Evolutionary conservation across 2,888 invertebrate genomes (phyloP).

Genomic region (Dynastes hyllus): DNA sequence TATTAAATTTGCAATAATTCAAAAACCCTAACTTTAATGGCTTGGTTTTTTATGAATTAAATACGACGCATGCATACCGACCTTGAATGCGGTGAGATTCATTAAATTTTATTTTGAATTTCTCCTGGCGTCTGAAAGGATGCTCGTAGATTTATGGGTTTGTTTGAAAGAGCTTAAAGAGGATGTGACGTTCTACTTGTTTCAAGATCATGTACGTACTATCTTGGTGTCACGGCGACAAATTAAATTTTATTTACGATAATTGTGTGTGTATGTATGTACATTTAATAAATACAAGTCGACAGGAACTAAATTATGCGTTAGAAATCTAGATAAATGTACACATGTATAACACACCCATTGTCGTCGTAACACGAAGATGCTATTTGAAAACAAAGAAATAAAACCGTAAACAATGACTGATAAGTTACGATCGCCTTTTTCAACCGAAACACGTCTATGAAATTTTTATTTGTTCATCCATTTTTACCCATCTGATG

Average conservation of each 20-base stretch:
- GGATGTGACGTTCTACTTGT: slow-evolving; percentile 34
- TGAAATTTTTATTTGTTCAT: neutral
- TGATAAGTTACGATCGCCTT: slow-evolving; percentile 17
- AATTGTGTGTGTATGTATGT: slow-evolving; percentile 20
- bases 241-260: slow-evolving; percentile 45
- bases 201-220: slow-evolving; percentile 32
- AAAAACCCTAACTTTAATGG: too few relatives aligned
- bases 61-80: neutral
- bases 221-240: slow-evolving; percentile 16
- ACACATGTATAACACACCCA: slow-evolving; percentile 2
- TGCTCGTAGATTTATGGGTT: slow-evolving; percentile 25
- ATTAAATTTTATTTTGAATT: slow-evolving; percentile 38
- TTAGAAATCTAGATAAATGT: slow-evolving; percentile 30
- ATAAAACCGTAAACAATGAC: slow-evolving; percentile 29
- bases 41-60: too few relatives aligned
- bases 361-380: slow-evolving; percentile 9
- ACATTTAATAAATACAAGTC: slow-evolving; percentile 37
- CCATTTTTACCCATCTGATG: neutral
- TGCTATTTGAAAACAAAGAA: slow-evolving; percentile 16
- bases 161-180: slow-evolving; percentile 36
- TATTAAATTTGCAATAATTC: too few relatives aligned
- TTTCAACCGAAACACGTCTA: neutral
- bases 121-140: slow-evolving; percentile 32
- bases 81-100: slow-evolving; percentile 6
- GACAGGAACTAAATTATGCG: slow-evolving; percentile 33